Evolutionary conservation across 1,140 invertebrate species (phyloP), one percentile per base, ranked within the genome.

Genomic region (Forficula auricularia): DNA sequence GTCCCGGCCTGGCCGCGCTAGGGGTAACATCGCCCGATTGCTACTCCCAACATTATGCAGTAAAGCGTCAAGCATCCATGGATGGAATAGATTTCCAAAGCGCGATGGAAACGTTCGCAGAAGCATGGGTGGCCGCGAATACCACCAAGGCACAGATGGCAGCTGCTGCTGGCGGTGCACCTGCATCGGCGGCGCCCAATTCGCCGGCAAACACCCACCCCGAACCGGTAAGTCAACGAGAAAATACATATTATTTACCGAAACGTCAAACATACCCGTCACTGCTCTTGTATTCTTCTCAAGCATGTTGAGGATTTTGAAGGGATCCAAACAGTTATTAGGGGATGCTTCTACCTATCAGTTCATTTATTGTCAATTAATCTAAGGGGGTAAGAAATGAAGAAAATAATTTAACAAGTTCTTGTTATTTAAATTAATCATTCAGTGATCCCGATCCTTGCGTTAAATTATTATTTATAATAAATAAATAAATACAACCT

Each of bases 101-200:
- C 71, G 87, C 87, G 50, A 90, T 92, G 86, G 87, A 94, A 69
- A 91, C 87, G 49, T 92, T 94, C 62, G 86, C 87, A 40, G 89
- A 92, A 68, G 87, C 88, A 49, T 94, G 89, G 89, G 84, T 89
- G 52, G 87, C 86, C 44, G 86, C 86, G 57, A 91, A 89, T 60
- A 81, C 82, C 52, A 82, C 84, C 57, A 67, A 68, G 46, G 64
- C 66, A 51, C 60, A 56, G 6, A 54, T 63, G 6, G 59, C 58
- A 27, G 22, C 22, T 10, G 22, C 22, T 3, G 18, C 19, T 9
- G 40, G 19, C 13, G 32, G 3, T 18, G 27, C 22, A 27, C 20
- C 18, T 32, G 44, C 34, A 19, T 51, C 76, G 77, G 73, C 74
- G 77, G 51, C 34, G 19, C 15, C 42, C 8, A 7, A 15, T 16